phyloP scores from a whole-genome alignment of 30 jellyfish, hydroid and myxozoan species.

The Aurelia aurita complex sp. Pacific region DNA sequence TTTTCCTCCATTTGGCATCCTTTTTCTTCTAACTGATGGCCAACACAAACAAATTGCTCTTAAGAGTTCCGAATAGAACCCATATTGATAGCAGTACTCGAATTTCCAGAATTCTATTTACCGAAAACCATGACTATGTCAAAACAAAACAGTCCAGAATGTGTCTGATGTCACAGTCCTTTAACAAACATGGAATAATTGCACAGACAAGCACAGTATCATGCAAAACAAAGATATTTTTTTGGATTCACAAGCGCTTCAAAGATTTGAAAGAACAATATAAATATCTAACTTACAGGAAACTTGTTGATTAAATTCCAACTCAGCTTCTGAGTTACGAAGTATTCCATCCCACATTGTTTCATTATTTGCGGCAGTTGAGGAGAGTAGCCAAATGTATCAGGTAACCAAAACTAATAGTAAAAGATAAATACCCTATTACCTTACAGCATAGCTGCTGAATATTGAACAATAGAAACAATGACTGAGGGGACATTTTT shows the following conservation, averaged over 20 bases:
- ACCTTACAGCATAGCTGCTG: too few species aligned
- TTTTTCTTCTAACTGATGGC: background rate
- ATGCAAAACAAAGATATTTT: too few species aligned
- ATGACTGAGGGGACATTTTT: too few species aligned
- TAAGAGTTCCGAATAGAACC: too few species aligned
- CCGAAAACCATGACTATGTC: background rate
- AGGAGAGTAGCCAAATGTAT: slow-evolving; percentile 95
- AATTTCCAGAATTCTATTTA: too few species aligned
- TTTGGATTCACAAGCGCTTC: too few species aligned
- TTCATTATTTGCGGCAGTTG: slow-evolving; percentile 85
- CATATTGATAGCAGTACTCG: too few species aligned
- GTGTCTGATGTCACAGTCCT: background rate
- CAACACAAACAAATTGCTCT: too few species aligned
- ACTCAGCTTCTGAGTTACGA: slow-evolving; percentile 88
- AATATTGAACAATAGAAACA: too few species aligned
- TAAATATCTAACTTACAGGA: slow-evolving; percentile 66
- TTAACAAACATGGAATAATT: too few species aligned
- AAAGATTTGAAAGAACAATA: background rate
- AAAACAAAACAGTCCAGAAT: background rate
- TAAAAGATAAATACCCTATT: background rate
- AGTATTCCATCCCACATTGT: slow-evolving; percentile 83
- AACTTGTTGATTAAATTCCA: slow-evolving; percentile 89
- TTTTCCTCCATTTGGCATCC: background rate
- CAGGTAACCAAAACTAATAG: slow-evolving; percentile 95
- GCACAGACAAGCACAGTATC: too few species aligned